phyloP scores from a whole-genome alignment of 2,888 invertebrate species.

The Tachystola acroxantha region DNA sequence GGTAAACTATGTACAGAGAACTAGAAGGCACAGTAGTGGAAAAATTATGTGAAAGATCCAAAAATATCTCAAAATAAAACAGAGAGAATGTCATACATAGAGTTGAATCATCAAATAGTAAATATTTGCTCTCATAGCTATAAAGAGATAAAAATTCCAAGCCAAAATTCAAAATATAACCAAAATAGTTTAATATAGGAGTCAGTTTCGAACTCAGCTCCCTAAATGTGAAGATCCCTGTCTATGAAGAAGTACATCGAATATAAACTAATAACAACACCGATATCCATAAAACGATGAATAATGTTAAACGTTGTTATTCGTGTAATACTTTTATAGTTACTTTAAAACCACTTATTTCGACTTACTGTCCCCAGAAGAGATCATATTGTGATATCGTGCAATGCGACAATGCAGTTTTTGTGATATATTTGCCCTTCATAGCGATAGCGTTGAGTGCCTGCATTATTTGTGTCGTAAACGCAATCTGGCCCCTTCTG shows the following conservation, averaged over 20 bases:
- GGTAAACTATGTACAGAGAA: slow-evolving; percentile 62
- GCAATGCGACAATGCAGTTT: slow-evolving; percentile 4
- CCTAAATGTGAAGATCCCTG: slow-evolving; percentile 24
- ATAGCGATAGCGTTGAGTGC: too few relatives aligned
- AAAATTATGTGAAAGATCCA: slow-evolving; percentile 33
- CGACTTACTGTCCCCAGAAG: slow-evolving; percentile 36
- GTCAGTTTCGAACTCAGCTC: slow-evolving; percentile 2
- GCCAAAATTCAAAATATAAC: neutral
- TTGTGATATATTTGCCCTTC: too few relatives aligned
- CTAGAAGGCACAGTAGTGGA: slow-evolving; percentile 74
- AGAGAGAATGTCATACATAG: neutral
- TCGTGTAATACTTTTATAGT: slow-evolving; percentile 38
- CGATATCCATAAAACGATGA: slow-evolving; percentile 40
- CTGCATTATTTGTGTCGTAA: neutral
- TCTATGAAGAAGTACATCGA: slow-evolving; percentile 35
- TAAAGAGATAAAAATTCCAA: slow-evolving; percentile 5
- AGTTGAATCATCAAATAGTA: neutral
- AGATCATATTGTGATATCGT: slow-evolving; percentile 36
- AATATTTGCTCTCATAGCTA: neutral
- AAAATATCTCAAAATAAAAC: slow-evolving; percentile 16
- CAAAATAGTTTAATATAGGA: neutral
- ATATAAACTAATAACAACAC: slow-evolving; percentile 37
- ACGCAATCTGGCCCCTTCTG: slow-evolving; percentile 50
- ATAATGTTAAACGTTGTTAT: slow-evolving; percentile 26
- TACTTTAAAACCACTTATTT: slow-evolving; percentile 40